phyloP scores from a whole-genome alignment of 2,888 invertebrate genomes.

The Cylloceria caligata region DNA sequence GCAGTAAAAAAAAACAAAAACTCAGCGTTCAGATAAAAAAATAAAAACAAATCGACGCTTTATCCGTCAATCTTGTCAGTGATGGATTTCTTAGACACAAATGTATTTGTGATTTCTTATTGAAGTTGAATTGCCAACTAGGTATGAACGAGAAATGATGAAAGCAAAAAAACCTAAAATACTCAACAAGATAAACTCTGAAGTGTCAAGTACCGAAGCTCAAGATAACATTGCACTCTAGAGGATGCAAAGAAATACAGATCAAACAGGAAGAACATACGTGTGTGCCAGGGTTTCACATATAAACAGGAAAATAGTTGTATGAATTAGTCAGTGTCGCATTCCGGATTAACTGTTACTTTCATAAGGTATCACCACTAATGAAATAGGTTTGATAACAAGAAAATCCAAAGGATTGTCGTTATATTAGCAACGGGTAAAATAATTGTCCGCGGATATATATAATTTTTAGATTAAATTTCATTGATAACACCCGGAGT shows the following conservation, averaged over 20 bases:
- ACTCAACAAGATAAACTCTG: slow-evolving; percentile 12
- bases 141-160: neutral
- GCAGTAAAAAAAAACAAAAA: too few relatives aligned
- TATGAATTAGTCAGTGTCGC: slow-evolving; percentile 1
- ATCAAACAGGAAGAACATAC: neutral
- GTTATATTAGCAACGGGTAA: neutral
- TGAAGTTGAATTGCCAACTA: slow-evolving; percentile 7
- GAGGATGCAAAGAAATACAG: slow-evolving; percentile 10
- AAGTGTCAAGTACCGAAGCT: neutral
- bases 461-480: neutral
- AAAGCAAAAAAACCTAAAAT: slow-evolving; percentile 2
- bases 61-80: slow-evolving; percentile 30
- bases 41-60: slow-evolving; percentile 12
- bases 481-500: neutral
- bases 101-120: neutral
- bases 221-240: slow-evolving; percentile 34
- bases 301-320: neutral
- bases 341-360: neutral
- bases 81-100: neutral
- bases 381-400: neutral
- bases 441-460: neutral
- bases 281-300: neutral
- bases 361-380: neutral
- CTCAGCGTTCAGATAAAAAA: neutral
- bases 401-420: neutral